These are phyloP conservation scores for Hypselothyrea guttata DNA, from an alignment of 2,888 invertebrate species.

Conservation along the genomic window DNA sequence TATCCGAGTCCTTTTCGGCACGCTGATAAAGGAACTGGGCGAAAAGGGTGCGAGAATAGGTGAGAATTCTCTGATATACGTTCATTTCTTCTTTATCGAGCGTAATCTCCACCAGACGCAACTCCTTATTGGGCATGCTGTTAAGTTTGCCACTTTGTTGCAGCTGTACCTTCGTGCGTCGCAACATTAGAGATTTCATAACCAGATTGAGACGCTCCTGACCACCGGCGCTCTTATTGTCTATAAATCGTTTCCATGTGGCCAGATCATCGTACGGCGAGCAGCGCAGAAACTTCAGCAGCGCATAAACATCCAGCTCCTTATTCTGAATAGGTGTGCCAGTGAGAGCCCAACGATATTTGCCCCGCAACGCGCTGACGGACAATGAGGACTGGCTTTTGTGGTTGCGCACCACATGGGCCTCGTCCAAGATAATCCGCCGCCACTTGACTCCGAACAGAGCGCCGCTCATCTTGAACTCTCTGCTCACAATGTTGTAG, in stretches of 20 bases:
- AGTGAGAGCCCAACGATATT: slow-evolving; percentile 91
- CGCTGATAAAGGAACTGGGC: slow-evolving; percentile 90
- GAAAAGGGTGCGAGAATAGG: slow-evolving; percentile 89
- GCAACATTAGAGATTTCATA: slow-evolving; percentile 91
- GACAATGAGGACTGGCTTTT: slow-evolving; percentile 89
- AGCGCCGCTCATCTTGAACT: slow-evolving; percentile 85
- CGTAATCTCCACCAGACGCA: slow-evolving; percentile 85
- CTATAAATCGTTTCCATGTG: slow-evolving; percentile 96
- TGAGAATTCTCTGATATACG: slow-evolving; percentile 89
- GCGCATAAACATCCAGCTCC: slow-evolving; percentile 90
- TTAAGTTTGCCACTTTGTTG: slow-evolving; percentile 85
- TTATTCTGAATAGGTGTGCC: slow-evolving; percentile 98
- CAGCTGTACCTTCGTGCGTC: slow-evolving; percentile 93
- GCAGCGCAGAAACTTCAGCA: slow-evolving; percentile 92
- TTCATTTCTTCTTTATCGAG: slow-evolving; percentile 88
- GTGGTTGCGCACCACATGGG: slow-evolving; percentile 94
- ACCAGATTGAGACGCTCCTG: slow-evolving; percentile 92
- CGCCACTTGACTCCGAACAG: slow-evolving; percentile 90
- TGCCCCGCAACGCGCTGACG: slow-evolving; percentile 84
- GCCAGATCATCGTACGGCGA: slow-evolving; percentile 93
- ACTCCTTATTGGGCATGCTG: slow-evolving; percentile 85
- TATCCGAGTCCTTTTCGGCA: slow-evolving; percentile 85
- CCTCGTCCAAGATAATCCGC: slow-evolving; percentile 95
- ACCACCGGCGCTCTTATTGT: slow-evolving; percentile 90
- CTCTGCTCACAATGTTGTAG: slow-evolving; percentile 88